Conservation (phyloP, 1,140 invertebrate species). For the Drosophila busckii region DNA sequence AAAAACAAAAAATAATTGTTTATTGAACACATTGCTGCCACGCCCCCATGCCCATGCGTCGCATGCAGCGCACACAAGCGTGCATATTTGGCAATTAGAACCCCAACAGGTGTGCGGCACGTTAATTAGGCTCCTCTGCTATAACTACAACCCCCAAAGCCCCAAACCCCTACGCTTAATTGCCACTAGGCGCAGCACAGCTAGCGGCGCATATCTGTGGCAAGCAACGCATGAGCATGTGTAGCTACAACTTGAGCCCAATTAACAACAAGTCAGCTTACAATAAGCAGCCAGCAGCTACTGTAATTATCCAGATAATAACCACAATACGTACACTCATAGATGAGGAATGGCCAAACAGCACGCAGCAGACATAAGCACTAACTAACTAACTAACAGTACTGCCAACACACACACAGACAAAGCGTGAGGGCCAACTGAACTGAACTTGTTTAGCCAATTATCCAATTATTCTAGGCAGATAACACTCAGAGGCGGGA, state of each 20-base stretch:
- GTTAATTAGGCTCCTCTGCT: slow-evolving; percentile 40
- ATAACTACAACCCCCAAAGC: not conserved
- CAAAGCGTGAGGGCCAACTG: too few relatives aligned
- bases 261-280: slow-evolving; percentile 45
- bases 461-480: slow-evolving; percentile 24
- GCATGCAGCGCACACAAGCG: slow-evolving; percentile 40
- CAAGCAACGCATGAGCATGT: slow-evolving; percentile 53
- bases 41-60: slow-evolving; percentile 24
- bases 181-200: not conserved
- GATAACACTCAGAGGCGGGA: too few relatives aligned
- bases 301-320: slow-evolving; percentile 59
- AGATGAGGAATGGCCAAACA: slow-evolving; percentile 36
- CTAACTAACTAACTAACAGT: not conserved
- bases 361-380: slow-evolving; percentile 34
- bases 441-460: slow-evolving; percentile 2
- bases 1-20: slow-evolving; percentile 76
- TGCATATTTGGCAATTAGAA: slow-evolving; percentile 57
- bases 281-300: slow-evolving; percentile 42
- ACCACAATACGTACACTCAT: slow-evolving; percentile 33
- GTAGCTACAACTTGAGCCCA: slow-evolving; percentile 9
- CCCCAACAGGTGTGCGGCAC: slow-evolving; percentile 27
- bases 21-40: slow-evolving; percentile 63
- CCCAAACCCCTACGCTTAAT: not conserved
- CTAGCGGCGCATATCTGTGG: slow-evolving; percentile 21
- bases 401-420: too few relatives aligned